Conservation (phyloP, 2,888 invertebrate genomes). For the Agriopis marginaria region DNA sequence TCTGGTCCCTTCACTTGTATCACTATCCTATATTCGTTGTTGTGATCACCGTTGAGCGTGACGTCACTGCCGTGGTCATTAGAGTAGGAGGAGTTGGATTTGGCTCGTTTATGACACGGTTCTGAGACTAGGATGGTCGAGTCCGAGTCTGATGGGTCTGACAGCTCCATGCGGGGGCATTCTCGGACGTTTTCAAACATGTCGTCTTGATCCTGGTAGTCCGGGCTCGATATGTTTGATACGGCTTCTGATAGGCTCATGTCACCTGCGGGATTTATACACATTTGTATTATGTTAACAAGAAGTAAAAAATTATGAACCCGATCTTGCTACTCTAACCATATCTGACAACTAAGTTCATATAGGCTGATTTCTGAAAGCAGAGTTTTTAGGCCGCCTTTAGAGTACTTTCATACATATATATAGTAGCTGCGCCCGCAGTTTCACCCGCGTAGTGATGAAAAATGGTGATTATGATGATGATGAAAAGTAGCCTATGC, state of each 20-base stretch:
- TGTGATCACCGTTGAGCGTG: slow-evolving; percentile 81
- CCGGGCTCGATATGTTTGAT: slow-evolving; percentile 95
- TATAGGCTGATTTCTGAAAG: too few species aligned
- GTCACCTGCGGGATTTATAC: slow-evolving; percentile 84
- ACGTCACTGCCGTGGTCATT: slow-evolving; percentile 87
- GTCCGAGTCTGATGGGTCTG: slow-evolving; percentile 96
- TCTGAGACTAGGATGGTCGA: slow-evolving; percentile 95
- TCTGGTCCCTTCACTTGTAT: slow-evolving; percentile 89
- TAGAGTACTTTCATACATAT: too few species aligned
- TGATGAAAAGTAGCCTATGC: too few species aligned
- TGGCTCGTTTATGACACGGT: slow-evolving; percentile 87
- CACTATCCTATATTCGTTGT: slow-evolving; percentile 90
- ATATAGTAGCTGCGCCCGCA: too few species aligned
- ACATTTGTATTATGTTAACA: not conserved
- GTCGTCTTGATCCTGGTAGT: slow-evolving; percentile 95
- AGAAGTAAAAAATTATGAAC: not conserved
- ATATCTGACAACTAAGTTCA: too few species aligned
- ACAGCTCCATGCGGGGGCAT: slow-evolving; percentile 93
- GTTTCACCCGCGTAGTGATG: too few species aligned
- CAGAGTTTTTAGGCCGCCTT: too few species aligned
- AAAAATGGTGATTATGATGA: too few species aligned
- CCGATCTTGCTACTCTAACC: too few species aligned
- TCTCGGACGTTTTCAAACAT: slow-evolving; percentile 92
- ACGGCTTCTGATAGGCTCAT: slow-evolving; percentile 94
- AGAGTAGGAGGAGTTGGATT: slow-evolving; percentile 77